Evolutionary conservation across 2,113 vertebrate species (phyloP).

Genomic region (Periophthalmodon schlosseri): DNA sequence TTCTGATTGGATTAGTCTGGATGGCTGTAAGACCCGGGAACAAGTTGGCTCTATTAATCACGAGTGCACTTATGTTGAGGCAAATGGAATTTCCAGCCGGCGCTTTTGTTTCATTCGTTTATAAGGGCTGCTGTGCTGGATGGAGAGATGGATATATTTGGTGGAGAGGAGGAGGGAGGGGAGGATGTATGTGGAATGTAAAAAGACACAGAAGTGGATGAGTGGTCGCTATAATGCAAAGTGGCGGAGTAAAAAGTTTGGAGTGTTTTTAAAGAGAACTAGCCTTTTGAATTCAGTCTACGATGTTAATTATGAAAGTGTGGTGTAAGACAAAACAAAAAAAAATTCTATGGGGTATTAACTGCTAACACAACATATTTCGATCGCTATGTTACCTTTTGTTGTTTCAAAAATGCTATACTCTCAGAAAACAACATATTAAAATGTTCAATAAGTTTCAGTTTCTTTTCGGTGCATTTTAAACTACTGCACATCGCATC

Average conservation of each 20-base stretch:
- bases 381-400: no score
- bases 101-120: constrained; percentile 61
- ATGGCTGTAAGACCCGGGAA: constrained; percentile 20
- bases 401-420: no score
- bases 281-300: not conserved
- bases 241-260: not conserved
- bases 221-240: not conserved
- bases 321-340: not conserved
- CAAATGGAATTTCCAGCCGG: constrained; percentile 62
- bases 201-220: not conserved
- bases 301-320: not conserved
- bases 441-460: no score
- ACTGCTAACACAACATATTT: no score
- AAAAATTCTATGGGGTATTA: no score
- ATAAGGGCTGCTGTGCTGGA: constrained; percentile 35
- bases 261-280: not conserved
- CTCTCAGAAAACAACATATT: no score
- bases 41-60: constrained; percentile 43
- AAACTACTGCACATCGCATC: no score
- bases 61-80: constrained; percentile 41
- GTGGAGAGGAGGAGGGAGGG: constrained; percentile 4
- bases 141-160: constrained; percentile 26
- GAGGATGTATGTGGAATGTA: constrained; percentile 22
- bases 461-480: no score
- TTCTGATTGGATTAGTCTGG: constrained; percentile 49